These are phyloP conservation scores for Tenualosa thibaudeaui DNA, from an alignment of 2,797 vertebrate species.

Conservation along the genomic window DNA sequence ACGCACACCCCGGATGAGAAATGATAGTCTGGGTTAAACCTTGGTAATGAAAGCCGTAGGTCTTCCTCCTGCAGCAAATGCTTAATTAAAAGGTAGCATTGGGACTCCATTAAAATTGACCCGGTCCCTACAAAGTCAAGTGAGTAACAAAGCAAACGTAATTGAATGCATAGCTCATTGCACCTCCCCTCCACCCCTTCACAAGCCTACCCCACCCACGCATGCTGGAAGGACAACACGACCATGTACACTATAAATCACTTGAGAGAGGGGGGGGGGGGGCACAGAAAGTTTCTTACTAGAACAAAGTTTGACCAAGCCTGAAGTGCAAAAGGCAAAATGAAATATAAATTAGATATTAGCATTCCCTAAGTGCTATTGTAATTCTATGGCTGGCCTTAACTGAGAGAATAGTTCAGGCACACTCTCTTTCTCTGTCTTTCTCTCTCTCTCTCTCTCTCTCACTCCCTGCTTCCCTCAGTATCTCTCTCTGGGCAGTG, in stretches of 20 bases:
- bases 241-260: background rate
- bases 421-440: background rate
- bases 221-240: background rate
- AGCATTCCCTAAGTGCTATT: background rate
- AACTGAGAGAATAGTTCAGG: background rate
- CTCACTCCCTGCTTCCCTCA: background rate
- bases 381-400: background rate
- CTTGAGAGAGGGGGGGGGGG: background rate
- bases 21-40: background rate
- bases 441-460: no score
- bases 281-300: background rate
- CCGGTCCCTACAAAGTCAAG: constrained; percentile 11
- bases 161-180: constrained; percentile 18
- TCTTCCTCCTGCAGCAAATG: background rate
- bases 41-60: constrained; percentile 4
- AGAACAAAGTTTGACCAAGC: background rate
- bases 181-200: background rate
- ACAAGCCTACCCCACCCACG: background rate
- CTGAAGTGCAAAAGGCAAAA: background rate
- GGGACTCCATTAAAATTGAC: constrained; percentile 21
- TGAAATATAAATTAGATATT: background rate
- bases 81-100: constrained; percentile 22
- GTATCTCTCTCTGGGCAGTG: no score
- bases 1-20: background rate
- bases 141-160: constrained; percentile 17